Conservation (phyloP, 2,888 invertebrate genomes). For the Heliconius charithonia region DNA sequence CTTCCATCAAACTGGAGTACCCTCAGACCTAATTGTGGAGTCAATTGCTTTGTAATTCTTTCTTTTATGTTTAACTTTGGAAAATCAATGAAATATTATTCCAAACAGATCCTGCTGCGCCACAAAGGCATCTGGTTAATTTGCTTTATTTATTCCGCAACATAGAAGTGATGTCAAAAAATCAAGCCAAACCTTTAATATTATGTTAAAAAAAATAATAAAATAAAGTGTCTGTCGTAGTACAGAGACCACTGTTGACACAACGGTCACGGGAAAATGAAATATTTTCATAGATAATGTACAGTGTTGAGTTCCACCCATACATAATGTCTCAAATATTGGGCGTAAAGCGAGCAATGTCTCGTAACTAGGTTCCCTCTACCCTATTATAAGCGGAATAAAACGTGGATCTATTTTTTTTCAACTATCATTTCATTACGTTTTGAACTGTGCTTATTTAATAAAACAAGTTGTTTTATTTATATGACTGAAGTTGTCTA, state of each 20-base stretch:
- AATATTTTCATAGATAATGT: not conserved
- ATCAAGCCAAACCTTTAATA: too few species aligned
- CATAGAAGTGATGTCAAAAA: too few species aligned
- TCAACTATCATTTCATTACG: not conserved
- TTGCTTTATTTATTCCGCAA: too few species aligned
- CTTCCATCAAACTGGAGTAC: slow-evolving; percentile 40
- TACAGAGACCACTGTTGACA: not conserved
- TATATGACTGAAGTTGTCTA: slow-evolving; percentile 5
- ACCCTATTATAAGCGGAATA: not conserved
- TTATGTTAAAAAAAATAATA: too few species aligned
- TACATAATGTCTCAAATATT: not conserved
- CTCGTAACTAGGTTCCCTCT: not conserved
- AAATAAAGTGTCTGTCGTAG: too few species aligned
- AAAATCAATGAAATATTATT: slow-evolving; percentile 23
- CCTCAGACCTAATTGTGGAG: slow-evolving; percentile 43
- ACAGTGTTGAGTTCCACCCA: not conserved
- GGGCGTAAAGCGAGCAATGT: not conserved
- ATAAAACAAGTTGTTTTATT: not conserved
- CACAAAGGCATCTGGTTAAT: too few species aligned
- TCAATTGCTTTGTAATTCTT: slow-evolving; percentile 42
- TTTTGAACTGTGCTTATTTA: slow-evolving; percentile 2
- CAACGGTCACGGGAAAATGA: not conserved
- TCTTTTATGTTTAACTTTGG: slow-evolving; percentile 37
- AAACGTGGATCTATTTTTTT: not conserved
- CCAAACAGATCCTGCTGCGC: not conserved